A percentile compares a stretch with the other conserved stretches of the same genome.
These are phyloP conservation scores for Macropus fuliginosus DNA, from an alignment of 2,797 vertebrate species.

Conservation along the genomic window DNA sequence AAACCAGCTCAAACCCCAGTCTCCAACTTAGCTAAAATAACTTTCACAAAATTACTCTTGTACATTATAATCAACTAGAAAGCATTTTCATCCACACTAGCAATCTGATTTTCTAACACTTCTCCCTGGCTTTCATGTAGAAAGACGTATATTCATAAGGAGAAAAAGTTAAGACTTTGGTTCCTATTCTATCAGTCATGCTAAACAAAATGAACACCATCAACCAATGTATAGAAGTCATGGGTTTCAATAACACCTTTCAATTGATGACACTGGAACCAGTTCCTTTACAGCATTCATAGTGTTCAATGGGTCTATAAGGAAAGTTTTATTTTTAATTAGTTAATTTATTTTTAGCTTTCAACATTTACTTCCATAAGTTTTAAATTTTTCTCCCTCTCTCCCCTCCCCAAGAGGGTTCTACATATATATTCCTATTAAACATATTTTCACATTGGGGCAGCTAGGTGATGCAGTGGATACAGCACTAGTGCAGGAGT, in stretches of 20 bases:
- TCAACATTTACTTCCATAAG: too few species aligned
- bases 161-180: not conserved
- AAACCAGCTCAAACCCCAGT: not conserved
- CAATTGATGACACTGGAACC: not conserved
- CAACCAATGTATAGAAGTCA: not conserved
- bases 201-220: conserved; percentile 23
- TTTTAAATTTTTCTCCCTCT: too few species aligned
- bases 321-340: not conserved
- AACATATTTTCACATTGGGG: too few species aligned
- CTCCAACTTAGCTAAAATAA: not conserved
- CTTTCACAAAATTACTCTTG: conserved; percentile 38
- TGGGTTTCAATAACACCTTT: not conserved
- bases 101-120: not conserved
- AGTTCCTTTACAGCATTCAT: conserved; percentile 10
- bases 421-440: too few species aligned
- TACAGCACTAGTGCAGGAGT: too few species aligned
- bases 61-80: conserved; percentile 2
- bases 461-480: too few species aligned
- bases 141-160: conserved; percentile 17
- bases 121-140: not conserved
- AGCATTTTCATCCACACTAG: conserved; percentile 17
- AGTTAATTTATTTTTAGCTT: too few species aligned
- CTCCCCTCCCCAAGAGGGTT: too few species aligned
- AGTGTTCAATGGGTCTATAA: not conserved
- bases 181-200: not conserved